Evolutionary conservation across 2,888 invertebrate species (phyloP), one percentile per base, ranked within the genome.

Genomic region (Adineta ricciae): DNA sequence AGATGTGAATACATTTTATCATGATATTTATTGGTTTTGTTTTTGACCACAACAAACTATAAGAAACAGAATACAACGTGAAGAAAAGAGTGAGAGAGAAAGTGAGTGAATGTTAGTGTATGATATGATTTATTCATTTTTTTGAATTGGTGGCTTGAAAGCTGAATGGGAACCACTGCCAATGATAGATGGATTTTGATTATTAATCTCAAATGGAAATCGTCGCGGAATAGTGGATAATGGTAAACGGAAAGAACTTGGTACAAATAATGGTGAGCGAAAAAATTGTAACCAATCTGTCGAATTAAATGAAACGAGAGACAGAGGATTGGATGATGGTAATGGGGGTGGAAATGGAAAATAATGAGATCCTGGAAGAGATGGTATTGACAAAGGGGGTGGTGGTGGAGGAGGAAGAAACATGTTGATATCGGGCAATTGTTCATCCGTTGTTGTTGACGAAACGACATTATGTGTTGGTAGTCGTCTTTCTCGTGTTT

Each of bases 241-340:
- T 41, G 78, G 78, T 78, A 78, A 78, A 78, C 78, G 78, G 41
- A 78, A 78, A 1, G 78, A 41, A 41, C 24, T n/a, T 78, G 38
- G 78, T 24, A 41, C 9, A 78, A 78, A 78, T 41, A 78, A 78
- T n/a, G 78, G 78, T 78, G 78, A 24, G n/a, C 41, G 38, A 41
- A 78, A 41, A 78, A 78, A 78, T 41, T 41, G 78, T n/a, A 38
- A 78, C 78, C 78, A 78, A 78, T 78, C 41, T 8, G 38, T 38
- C 24, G 41, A 41, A 41, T 78, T 41, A 78, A 41, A 41, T 24
- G 78, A 24, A 41, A 41, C 38, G 8, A 78, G 41, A 32, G 64
- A 64, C 41, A 78, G n/a, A 24, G 78, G 14, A 78, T 41, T 78
- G 9, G 78, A 78, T 24, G 78, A 24, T n/a, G 78, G n/a, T 41